phyloP scores from a whole-genome alignment of 2,113 vertebrate species.

The Lepus americanus region DNA sequence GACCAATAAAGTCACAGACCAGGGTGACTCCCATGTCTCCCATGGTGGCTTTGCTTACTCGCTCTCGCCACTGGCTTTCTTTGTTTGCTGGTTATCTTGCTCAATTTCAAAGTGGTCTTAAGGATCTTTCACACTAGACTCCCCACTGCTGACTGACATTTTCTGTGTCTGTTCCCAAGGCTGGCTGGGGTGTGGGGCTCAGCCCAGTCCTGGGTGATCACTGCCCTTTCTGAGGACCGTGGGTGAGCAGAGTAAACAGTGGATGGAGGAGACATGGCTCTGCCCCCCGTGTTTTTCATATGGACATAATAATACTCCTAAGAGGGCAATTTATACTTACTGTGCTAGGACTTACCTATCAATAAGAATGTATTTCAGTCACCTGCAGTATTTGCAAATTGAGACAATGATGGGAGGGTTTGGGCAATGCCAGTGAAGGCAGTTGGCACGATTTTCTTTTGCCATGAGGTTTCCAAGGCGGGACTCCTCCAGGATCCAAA shows the following conservation, averaged over 20 bases:
- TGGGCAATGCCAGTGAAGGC: neutral
- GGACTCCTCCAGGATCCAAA: neutral
- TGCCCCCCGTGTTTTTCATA: slow-evolving; percentile 5
- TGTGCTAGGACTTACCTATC: neutral
- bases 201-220: neutral
- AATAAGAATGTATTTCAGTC: slow-evolving; percentile 48
- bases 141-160: neutral
- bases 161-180: slow-evolving; percentile 14
- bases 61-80: neutral
- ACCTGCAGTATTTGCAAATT: slow-evolving; percentile 49
- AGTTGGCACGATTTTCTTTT: slow-evolving; percentile 52
- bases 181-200: neutral
- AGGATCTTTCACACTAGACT: slow-evolving; percentile 37
- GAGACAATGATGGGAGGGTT: neutral
- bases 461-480: slow-evolving; percentile 43
- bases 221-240: neutral
- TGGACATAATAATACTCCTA: neutral
- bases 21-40: neutral
- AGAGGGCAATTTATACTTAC: slow-evolving; percentile 32
- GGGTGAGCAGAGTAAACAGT: neutral
- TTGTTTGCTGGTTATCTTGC: slow-evolving; percentile 11
- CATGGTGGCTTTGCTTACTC: neutral
- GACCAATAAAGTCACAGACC: neutral
- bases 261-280: neutral
- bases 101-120: neutral